Conservation (phyloP, 2,113 vertebrate species). For the Glaucomys volans region DNA sequence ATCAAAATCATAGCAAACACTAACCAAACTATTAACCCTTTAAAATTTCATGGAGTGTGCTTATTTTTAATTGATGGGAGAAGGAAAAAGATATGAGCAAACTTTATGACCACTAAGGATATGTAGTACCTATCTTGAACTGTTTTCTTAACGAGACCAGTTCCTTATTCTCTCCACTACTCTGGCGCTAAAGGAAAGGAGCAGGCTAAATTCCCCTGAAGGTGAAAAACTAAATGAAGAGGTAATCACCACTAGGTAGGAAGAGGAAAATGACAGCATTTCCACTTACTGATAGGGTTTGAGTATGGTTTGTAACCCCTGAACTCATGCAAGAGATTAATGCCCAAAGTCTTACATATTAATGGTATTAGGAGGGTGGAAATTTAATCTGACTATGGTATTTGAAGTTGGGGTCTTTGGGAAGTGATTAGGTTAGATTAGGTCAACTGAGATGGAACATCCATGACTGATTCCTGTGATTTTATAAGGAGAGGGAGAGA, state of each 20-base stretch:
- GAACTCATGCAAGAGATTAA: background rate
- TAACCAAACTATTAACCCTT: background rate
- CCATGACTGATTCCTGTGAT: too few species aligned
- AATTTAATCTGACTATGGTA: background rate
- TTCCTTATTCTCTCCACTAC: background rate
- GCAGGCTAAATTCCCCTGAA: background rate
- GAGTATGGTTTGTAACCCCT: background rate
- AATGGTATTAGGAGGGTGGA: background rate
- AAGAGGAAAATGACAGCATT: background rate
- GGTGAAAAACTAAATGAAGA: background rate
- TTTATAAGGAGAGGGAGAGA: background rate
- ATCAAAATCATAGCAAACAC: background rate
- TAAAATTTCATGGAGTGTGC: background rate
- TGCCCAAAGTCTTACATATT: background rate
- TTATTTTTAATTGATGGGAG: conserved; percentile 19
- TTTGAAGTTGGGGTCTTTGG: background rate
- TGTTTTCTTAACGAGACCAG: background rate
- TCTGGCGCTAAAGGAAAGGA: background rate
- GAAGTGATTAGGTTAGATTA: background rate
- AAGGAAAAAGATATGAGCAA: background rate
- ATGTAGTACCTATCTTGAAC: background rate
- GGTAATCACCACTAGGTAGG: background rate
- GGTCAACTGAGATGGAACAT: background rate
- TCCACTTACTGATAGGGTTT: background rate
- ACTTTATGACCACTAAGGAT: background rate